phyloP scores from a whole-genome alignment of 2,113 vertebrate genomes.

The Dromiciops gliroides region DNA sequence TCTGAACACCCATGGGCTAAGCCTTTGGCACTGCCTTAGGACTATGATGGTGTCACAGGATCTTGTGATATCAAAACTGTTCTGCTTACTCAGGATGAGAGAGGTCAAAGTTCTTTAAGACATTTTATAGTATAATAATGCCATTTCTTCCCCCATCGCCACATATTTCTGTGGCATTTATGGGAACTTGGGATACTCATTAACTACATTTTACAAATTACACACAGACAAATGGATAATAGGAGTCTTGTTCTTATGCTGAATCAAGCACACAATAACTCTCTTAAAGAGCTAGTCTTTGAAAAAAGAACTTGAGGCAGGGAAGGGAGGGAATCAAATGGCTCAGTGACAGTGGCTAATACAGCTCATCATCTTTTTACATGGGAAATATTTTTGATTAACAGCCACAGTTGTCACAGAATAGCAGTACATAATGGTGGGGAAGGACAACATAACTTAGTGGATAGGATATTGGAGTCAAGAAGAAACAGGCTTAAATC shows the following conservation, averaged over 20 bases:
- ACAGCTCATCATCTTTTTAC: background rate
- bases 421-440: background rate
- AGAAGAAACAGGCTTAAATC: background rate
- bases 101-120: background rate
- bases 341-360: background rate
- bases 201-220: background rate
- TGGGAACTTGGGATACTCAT: background rate
- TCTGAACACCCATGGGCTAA: background rate
- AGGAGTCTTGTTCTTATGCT: background rate
- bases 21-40: background rate
- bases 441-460: background rate
- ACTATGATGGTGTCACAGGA: background rate
- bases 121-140: background rate
- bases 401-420: background rate
- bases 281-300: background rate
- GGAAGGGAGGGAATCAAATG: background rate
- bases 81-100: background rate
- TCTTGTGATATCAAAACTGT: background rate
- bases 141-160: background rate
- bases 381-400: too few relatives aligned
- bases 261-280: background rate
- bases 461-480: background rate
- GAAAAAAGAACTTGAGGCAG: background rate
- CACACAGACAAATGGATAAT: background rate
- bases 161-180: background rate